A percentile compares a stretch with the other conserved stretches of the same genome.
Conservation (phyloP, 2,888 invertebrate species). For the Eupithecia dodoneata region DNA sequence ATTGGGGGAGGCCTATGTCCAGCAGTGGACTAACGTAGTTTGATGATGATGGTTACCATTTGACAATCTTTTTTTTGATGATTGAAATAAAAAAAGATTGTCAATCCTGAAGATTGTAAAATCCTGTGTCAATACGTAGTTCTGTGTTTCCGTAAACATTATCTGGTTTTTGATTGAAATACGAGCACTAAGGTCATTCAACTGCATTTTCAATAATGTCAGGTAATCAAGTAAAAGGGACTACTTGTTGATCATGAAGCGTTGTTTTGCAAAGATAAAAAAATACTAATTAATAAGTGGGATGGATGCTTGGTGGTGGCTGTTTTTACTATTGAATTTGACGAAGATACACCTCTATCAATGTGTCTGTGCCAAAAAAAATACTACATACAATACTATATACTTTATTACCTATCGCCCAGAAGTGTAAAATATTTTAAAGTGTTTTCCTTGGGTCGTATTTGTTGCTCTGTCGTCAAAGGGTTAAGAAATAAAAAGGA, state of each 20-base stretch:
- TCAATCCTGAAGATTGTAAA: too few relatives aligned
- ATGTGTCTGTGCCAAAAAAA: background rate
- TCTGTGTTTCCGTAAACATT: slow-evolving; percentile 34
- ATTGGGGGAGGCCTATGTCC: too few relatives aligned
- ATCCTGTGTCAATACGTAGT: slow-evolving; percentile 1
- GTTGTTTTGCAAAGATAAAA: background rate
- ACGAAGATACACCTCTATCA: background rate
- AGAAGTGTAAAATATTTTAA: background rate
- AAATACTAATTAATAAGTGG: background rate
- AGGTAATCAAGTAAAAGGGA: slow-evolving; percentile 2
- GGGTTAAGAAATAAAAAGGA: too few relatives aligned
- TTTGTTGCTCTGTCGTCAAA: too few relatives aligned
- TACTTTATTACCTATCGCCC: background rate
- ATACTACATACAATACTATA: too few relatives aligned
- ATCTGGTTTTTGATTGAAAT: slow-evolving; percentile 33
- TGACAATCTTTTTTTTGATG: background rate
- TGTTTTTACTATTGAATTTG: background rate
- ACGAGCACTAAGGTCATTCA: slow-evolving; percentile 26
- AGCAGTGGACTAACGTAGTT: too few relatives aligned
- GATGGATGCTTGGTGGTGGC: background rate
- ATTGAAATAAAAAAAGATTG: too few relatives aligned
- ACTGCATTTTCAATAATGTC: slow-evolving; percentile 20
- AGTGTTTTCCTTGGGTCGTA: too few relatives aligned
- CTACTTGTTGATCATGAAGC: background rate
- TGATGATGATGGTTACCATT: background rate